Conservation (phyloP, 2,888 invertebrate genomes). For the Melanchra persicariae region DNA sequence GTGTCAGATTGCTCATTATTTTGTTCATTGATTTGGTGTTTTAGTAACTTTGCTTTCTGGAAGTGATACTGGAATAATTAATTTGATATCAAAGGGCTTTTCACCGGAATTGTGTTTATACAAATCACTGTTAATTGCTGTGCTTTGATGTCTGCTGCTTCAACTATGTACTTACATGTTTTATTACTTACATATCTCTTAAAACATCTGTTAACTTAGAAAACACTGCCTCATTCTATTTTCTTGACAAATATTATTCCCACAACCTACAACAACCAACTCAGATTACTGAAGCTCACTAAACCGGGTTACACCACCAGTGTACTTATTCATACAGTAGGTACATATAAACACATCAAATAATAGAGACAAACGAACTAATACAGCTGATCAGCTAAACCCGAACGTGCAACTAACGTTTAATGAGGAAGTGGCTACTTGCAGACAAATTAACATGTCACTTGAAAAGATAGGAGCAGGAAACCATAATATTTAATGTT, state of each 20-base stretch:
- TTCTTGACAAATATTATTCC: background rate
- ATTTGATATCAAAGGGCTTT: slow-evolving; percentile 20
- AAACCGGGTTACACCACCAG: slow-evolving; percentile 59
- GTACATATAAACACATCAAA: slow-evolving; percentile 72
- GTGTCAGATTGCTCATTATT: slow-evolving; percentile 68
- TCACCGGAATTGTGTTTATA: background rate
- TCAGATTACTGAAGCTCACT: slow-evolving; percentile 10
- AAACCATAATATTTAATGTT: slow-evolving; percentile 86
- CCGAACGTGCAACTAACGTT: slow-evolving; percentile 85
- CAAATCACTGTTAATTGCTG: background rate
- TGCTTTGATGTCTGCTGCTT: background rate
- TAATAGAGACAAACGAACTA: slow-evolving; percentile 81
- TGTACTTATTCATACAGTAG: slow-evolving; percentile 64
- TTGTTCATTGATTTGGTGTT: slow-evolving; percentile 49
- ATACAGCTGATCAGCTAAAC: slow-evolving; percentile 83
- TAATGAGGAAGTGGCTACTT: slow-evolving; percentile 90
- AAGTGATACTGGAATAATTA: slow-evolving; percentile 25
- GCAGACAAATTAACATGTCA: slow-evolving; percentile 87
- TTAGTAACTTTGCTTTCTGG: slow-evolving; percentile 31
- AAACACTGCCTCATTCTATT: background rate
- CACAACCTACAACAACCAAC: background rate
- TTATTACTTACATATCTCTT: background rate
- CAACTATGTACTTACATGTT: background rate
- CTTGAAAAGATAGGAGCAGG: slow-evolving; percentile 86
- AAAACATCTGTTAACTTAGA: background rate